Base-by-base conservation (phyloP, 53 echinoderm and acorn worm species). In the Pentamera pediparva region DNA sequence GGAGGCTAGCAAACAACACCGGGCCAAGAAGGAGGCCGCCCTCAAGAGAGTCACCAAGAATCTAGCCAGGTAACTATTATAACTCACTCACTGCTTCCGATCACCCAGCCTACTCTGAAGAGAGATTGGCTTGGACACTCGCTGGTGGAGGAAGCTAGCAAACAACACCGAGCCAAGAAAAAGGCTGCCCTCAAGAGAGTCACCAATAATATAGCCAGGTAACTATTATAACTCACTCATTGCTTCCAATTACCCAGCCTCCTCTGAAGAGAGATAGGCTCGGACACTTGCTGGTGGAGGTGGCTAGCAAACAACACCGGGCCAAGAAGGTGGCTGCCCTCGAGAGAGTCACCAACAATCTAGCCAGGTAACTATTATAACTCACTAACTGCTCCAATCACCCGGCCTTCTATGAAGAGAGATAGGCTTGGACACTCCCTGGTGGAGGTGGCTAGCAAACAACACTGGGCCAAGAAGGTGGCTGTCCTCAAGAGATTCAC, bases 21-120 rank as follows among this genome's bases (percentile, higher is more conserved):
- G 96, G 31, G 88, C 96, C 35, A 96, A 96, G 78, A 96, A 96
- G 58, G 78, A 96, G 70, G 88, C 88, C 30, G 96, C 96, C 3
- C 61, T 96, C 18, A 85, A 85, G 35, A 82, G 83, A 63, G 91
- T 96, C 32, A 80, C 96, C 13, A 67, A 96, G 39, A 88, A 75
- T 29, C 78, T 96, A 36, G 80, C 87, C 38, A 96, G 96, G 96
- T 96, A 61, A n/a, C n/a, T n/a, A n/a, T n/a, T n/a, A n/a, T n/a
- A n/a, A n/a, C n/a, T n/a, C n/a, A n/a, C n/a, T n/a, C n/a, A n/a
- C n/a, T n/a, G n/a, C n/a, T n/a, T n/a, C n/a, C n/a, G n/a, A n/a
- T n/a, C n/a, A n/a, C n/a, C n/a, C n/a, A n/a, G n/a, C n/a, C n/a
- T n/a, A n/a, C n/a, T n/a, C n/a, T n/a, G n/a, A n/a, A n/a, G 35